Base-by-base conservation (phyloP, 2,888 invertebrate species). In the Pseudococcus jackbeardsleyi region DNA sequence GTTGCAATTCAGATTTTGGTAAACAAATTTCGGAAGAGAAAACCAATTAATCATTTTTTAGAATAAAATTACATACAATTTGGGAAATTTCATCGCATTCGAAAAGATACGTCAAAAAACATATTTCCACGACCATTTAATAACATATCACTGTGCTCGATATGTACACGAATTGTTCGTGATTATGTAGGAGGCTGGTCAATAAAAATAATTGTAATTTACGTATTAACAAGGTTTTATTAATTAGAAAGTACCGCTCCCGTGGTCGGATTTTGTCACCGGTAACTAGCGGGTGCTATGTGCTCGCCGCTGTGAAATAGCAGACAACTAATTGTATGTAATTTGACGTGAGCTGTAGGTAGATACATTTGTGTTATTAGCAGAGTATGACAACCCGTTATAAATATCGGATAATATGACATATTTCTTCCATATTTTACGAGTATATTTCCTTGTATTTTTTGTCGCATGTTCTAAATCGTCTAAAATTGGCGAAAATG, bases 281-380 rank as follows among this genome's bases (percentile, higher is more conserved):
- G 42, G 19, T 79, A 59, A 59, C 19, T 59, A 59, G 59, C 59
- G 59, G 6, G 59, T 77, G 42, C 79, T 26, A 1, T n/a, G 79
- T 79, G 79, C 42, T 72, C 68, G 12, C 9, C 79, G 42, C 42
- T 42, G 79, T 79, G 79, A 79, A 79, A 79, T 79, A 79, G 79
- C 39, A 79, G 79, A 46, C 42, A 42, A 19, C 42, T 79, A 79
- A 79, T 79, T 79, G 79, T 79, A 79, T 79, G 79, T 79, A 79
- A 79, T 79, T 79, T 79, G 79, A 79, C 42, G n/a, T 79, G 59
- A 59, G 59, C 19, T 59, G 50, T 50, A 50, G 15, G 15, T 59
- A 59, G 9, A 19, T 59, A n/a, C 42, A 19, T 19, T 9, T 12
- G 79, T 79, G 42, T 79, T 79, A 79, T 79, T 79, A 79, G 19